Conservation (phyloP, 2,113 vertebrate species). For the Indicator indicator region DNA sequence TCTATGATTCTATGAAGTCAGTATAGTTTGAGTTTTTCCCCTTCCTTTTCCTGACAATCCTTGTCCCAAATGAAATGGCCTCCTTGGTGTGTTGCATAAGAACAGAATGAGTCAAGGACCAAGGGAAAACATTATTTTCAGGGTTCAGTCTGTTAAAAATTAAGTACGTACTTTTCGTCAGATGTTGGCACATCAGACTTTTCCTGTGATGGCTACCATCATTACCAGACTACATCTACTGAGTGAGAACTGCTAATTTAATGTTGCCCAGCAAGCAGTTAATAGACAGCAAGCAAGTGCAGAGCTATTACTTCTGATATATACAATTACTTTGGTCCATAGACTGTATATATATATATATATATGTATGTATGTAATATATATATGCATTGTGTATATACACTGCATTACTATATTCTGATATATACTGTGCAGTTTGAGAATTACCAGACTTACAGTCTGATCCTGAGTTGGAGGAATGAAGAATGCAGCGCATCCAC, state of each 20-base stretch:
- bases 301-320: neutral
- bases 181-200: neutral
- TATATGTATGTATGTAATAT: neutral
- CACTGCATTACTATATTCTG: neutral
- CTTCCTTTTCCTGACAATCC: neutral
- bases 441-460: neutral
- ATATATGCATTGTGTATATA: neutral
- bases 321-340: neutral
- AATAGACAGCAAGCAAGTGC: neutral
- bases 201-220: neutral
- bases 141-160: neutral
- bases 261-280: neutral
- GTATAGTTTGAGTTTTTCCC: neutral
- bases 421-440: neutral
- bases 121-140: neutral
- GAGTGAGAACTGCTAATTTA: neutral
- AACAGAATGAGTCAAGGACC: neutral
- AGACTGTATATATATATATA: too few relatives aligned
- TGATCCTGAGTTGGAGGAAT: neutral
- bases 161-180: accelerated
- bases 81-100: neutral
- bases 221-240: accelerated
- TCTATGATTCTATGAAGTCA: neutral
- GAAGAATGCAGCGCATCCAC: accelerated
- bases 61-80: neutral